phyloP scores from a whole-genome alignment of 2,888 invertebrate species.

The Rambutsinella grinnellia region DNA sequence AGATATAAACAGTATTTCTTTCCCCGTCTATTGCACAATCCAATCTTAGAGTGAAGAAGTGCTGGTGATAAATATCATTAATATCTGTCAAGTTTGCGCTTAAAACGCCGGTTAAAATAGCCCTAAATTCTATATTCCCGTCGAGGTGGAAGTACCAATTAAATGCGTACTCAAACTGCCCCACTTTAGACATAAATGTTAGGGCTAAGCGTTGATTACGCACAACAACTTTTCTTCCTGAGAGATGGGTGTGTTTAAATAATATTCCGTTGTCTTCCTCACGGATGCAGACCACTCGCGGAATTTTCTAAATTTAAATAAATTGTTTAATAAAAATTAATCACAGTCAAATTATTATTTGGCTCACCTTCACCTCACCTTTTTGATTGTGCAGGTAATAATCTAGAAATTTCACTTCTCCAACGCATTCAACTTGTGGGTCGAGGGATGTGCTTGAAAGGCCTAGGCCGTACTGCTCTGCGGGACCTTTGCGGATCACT shows the following conservation, averaged over 20 bases:
- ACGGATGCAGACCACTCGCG: constrained; percentile 18
- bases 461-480: neutral
- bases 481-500: no score
- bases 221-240: neutral
- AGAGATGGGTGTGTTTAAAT: constrained; percentile 8
- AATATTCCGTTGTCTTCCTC: constrained; percentile 36
- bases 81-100: constrained; percentile 16
- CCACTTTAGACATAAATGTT: neutral
- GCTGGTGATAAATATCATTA: constrained; percentile 31
- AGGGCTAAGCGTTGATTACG: constrained; percentile 8
- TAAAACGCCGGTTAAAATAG: constrained; percentile 15
- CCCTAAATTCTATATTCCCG: constrained; percentile 21
- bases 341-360: no score
- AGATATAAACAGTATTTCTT: constrained; percentile 3
- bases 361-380: no score
- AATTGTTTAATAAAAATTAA: no score
- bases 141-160: constrained; percentile 32
- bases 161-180: constrained; percentile 36
- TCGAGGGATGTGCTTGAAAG: neutral
- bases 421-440: no score
- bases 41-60: constrained; percentile 23
- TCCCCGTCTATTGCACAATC: constrained; percentile 26
- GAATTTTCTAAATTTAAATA: no score
- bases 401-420: no score
- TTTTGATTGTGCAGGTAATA: no score